Base-by-base conservation (phyloP, 2,797 vertebrate species). In the Psittacula derbiana region DNA sequence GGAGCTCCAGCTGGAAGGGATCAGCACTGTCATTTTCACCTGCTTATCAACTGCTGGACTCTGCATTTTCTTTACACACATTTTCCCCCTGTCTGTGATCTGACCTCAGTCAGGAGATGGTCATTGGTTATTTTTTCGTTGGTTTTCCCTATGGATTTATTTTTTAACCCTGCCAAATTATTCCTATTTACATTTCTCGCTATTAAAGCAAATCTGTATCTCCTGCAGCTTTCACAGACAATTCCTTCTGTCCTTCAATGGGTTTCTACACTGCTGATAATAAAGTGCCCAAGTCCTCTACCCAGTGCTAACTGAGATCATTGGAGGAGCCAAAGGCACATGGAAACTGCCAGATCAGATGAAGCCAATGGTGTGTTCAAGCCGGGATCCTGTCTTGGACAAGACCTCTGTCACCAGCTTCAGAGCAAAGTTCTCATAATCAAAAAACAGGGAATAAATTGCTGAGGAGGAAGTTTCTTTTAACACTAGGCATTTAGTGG, bases 391-490 rank as follows among this genome's bases (percentile, higher is more conserved):
- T 96, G 92, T 66, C 88, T 90, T 58, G 88, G 88, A 87, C 75
- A 96, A 74, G 74, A 82, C 46, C 67, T 46, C 21, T 73, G 73
- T 88, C 88, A 87, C 80, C 75, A 74, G 36, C 67, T 89, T 89
- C 65, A 67, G 41, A 80, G 44, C 23, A 85, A 90, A 90, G 74
- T 90, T 95, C 83, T 71, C 92, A 95, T 94, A 71, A 76, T 62
- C 0, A 0, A 69, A 94, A 95, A 85, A 82, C 6, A 90, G 38
- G 33, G 80, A 78, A 61, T 40, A 96, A 93, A 72, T 40, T 95
- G 95, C 94, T 93, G 93, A 96, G 88, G 71, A 90, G 94, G 95
- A 97, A 95, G 83, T 95, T 95, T 89, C 93, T 76, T 94, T 88
- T 89, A 80, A 93, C 74, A 92, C 5, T 3, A 74, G 83, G 74